Evolutionary conservation across 2,797 vertebrate species (phyloP).

Genomic region (Spea hammondii): DNA sequence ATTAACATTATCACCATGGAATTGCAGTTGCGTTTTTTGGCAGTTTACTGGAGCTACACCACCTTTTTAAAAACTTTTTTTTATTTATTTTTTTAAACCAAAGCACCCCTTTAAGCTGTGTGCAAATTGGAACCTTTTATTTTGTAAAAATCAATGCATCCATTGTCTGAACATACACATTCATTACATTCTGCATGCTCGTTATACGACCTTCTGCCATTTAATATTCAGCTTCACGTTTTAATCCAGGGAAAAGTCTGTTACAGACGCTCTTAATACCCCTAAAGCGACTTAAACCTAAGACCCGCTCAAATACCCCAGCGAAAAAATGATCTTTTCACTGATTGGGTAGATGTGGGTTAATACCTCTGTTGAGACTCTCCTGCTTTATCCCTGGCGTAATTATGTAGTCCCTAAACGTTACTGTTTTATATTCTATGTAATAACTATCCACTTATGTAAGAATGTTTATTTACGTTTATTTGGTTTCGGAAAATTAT

Average conservation of each 20-base stretch:
- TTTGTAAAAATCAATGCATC: constrained; percentile 65
- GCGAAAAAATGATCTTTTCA: no score
- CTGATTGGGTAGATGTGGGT: neutral
- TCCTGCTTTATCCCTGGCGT: no score
- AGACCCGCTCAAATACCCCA: neutral
- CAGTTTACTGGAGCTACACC: constrained; percentile 77
- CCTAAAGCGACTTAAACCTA: neutral
- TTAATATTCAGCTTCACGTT: constrained; percentile 68
- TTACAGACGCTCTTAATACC: constrained; percentile 24
- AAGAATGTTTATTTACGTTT: no score
- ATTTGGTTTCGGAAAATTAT: neutral
- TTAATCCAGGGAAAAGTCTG: constrained; percentile 59
- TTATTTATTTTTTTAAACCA: constrained; percentile 51
- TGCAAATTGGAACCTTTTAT: constrained; percentile 69
- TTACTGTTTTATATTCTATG: no score
- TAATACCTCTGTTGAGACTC: no score
- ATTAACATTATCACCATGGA: constrained; percentile 94
- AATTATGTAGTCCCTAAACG: no score
- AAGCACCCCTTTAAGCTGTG: constrained; percentile 61
- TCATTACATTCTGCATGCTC: constrained; percentile 68
- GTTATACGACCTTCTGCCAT: constrained; percentile 62
- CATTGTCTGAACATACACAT: constrained; percentile 66
- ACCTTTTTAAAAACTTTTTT: constrained; percentile 57
- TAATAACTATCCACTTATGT: no score
- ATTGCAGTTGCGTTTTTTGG: constrained; percentile 82